A percentile compares a stretch with the other conserved stretches of the same genome.
These are phyloP conservation scores for Platysteira castanea DNA, from an alignment of 2,113 vertebrate genomes.

Conservation along the genomic window DNA sequence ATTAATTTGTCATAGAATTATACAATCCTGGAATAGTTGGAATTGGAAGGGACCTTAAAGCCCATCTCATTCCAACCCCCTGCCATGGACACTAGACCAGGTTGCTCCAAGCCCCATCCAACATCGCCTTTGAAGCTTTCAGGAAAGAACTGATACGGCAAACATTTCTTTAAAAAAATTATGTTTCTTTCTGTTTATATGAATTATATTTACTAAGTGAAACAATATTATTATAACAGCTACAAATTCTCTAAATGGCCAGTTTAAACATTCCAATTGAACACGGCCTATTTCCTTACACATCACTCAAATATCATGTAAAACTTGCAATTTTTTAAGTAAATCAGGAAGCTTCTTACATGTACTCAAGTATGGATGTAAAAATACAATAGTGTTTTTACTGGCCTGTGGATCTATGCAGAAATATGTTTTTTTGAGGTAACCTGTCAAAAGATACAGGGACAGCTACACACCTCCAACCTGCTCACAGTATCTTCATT, in stretches of 20 bases:
- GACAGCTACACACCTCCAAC: conserved; percentile 77
- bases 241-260: background rate
- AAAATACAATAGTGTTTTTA: background rate
- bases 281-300: background rate
- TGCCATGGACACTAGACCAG: background rate
- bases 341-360: background rate
- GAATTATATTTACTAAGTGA: background rate
- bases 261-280: background rate
- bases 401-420: background rate
- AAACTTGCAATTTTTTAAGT: background rate
- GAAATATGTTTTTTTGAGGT: background rate
- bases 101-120: background rate
- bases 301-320: background rate
- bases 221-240: background rate
- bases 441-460: background rate
- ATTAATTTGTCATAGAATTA: background rate
- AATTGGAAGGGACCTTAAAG: background rate
- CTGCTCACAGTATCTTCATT: conserved; percentile 95
- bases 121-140: background rate
- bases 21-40: background rate
- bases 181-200: background rate
- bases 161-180: background rate
- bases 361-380: rapidly evolving
- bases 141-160: background rate
- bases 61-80: background rate